phyloP scores from a whole-genome alignment of 2,113 vertebrate genomes.

The Oreocharis arfaki region DNA sequence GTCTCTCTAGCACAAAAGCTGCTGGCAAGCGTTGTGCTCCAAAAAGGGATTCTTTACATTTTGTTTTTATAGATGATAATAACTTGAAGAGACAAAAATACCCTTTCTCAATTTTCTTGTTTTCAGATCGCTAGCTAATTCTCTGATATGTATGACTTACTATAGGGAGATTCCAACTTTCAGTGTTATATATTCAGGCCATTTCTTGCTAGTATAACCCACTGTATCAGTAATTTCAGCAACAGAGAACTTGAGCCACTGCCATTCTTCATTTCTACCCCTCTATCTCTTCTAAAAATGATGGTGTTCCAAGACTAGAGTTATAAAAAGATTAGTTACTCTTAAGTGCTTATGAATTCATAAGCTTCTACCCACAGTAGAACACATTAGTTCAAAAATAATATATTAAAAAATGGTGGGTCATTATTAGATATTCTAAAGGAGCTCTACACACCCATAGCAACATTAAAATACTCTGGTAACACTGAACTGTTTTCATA shows the following conservation, averaged over 20 bases:
- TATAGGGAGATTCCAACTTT: not conserved
- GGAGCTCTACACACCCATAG: not conserved
- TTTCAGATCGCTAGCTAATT: conserved; percentile 3
- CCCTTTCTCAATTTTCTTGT: not conserved
- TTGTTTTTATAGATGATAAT: conserved; percentile 42
- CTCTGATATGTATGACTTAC: not conserved
- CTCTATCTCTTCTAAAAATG: not conserved
- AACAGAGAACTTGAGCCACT: not conserved
- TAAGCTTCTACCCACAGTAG: not conserved
- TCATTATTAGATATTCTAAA: not conserved
- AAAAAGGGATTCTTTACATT: conserved; percentile 33
- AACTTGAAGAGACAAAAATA: conserved; percentile 37
- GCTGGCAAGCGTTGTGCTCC: conserved; percentile 24
- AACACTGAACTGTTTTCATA: not conserved
- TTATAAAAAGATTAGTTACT: not conserved
- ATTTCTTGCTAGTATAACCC: not conserved
- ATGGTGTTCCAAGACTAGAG: not conserved
- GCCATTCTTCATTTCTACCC: not conserved
- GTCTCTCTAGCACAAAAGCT: conserved; percentile 32
- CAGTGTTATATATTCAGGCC: not conserved
- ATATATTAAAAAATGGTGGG: not conserved
- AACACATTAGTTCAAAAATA: not conserved
- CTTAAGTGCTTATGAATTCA: not conserved
- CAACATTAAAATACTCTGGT: not conserved
- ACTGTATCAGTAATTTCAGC: not conserved